Base-by-base conservation (phyloP, 2,797 vertebrate genomes). In the Poeciliopsis turneri region DNA sequence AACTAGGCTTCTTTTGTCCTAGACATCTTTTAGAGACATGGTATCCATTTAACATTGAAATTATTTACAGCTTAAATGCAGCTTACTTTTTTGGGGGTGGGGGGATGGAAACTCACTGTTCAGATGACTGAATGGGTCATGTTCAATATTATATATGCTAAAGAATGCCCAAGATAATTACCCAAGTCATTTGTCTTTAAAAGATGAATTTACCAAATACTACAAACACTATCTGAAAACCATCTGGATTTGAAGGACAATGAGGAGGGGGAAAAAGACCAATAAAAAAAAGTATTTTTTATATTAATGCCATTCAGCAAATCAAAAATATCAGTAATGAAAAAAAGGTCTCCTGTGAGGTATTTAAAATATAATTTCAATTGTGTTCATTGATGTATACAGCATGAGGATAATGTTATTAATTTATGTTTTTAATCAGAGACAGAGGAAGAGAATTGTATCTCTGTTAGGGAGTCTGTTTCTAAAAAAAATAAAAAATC, bases 1-100 rank as follows among this genome's bases (percentile, higher is more conserved):
- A 76, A 74, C 83, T 78, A 77, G 49, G 80, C 43, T 47, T 51
- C 51, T 53, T 84, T 83, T 82, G 86, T 78, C 76, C 41, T n/a
- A 49, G 80, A 79, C 78, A 74, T 57, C 46, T 43, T 81, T 55
- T 39, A 23, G 78, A 85, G 66, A 59, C 79, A 16, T 9, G 46
- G 74, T 46, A 49, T 77, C 80, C 57, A 75, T 79, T 77, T 68
- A 66, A 23, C 18, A 20, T 66, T 23, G 2, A 68, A 59, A 46
- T 80, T 87, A 88, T 70, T 45, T 70, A 46, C 25, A 16, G 68
- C 41, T 46, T 46, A 45, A 15, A 46, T 46, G 13, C n/a, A 15
- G 51, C 8, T 53, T 53, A 53, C 51, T 25, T 25, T 53, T 53
- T 53, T 10, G 49, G 49, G 49, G 20, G 2, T 3, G 8, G 20